phyloP scores from a whole-genome alignment of 2,888 invertebrate species.

The Xylophagus ater region DNA sequence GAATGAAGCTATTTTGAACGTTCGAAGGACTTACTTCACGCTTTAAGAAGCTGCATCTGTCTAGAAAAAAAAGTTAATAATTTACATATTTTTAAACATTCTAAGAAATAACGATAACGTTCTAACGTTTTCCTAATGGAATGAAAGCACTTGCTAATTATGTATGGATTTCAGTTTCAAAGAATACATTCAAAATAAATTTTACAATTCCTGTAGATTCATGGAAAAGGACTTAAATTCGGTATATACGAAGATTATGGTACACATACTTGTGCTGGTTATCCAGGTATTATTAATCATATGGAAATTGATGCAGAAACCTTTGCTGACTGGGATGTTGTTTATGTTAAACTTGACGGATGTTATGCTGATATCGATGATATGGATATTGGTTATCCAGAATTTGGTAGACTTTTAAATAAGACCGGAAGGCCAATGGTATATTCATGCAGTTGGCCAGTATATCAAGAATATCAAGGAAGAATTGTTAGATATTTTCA shows the following conservation, averaged over 20 bases:
- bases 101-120: no score
- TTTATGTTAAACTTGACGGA: conserved; percentile 71
- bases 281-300: conserved; percentile 57
- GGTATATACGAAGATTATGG: conserved; percentile 74
- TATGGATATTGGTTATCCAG: conserved; percentile 56
- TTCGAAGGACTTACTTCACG: no score
- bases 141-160: conserved; percentile 59
- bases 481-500: conserved; percentile 38
- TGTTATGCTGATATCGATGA: conserved; percentile 52
- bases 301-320: conserved; percentile 57
- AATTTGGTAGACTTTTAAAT: conserved; percentile 57
- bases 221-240: conserved; percentile 57
- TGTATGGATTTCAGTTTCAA: conserved; percentile 48
- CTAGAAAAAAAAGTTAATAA: no score
- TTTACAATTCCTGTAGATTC: conserved; percentile 48
- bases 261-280: conserved; percentile 62
- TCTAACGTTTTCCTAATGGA: conserved; percentile 61
- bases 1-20: no score
- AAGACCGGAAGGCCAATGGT: conserved; percentile 62
- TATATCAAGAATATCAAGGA: conserved; percentile 49
- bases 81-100: no score
- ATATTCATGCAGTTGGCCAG: conserved; percentile 73
- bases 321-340: conserved; percentile 67
- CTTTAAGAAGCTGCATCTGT: no score
- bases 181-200: no score